A percentile compares a stretch with the other conserved stretches of the same genome.
Evolutionary conservation across 2,797 vertebrate genomes (phyloP).

Genomic region (Spondyliosoma cantharus): DNA sequence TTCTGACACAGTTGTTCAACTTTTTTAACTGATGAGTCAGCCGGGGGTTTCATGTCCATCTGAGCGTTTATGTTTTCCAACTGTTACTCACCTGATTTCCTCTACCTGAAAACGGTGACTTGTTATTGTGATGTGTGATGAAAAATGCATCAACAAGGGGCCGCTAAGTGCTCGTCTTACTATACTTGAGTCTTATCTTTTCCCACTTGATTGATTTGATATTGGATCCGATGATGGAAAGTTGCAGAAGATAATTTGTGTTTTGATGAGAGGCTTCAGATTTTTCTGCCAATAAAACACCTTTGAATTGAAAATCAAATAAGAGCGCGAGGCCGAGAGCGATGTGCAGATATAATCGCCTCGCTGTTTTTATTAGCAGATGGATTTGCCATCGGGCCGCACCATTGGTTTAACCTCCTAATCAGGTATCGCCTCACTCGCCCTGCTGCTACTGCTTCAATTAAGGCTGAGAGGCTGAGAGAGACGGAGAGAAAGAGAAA

Average conservation of each 20-base stretch:
- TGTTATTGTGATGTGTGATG: background rate
- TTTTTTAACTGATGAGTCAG: no score
- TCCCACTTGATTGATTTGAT: slow-evolving; percentile 40
- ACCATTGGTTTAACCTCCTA: slow-evolving; percentile 77
- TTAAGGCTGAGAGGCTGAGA: slow-evolving; percentile 62
- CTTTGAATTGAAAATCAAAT: slow-evolving; percentile 61
- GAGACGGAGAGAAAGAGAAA: slow-evolving; percentile 42
- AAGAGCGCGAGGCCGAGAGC: slow-evolving; percentile 12
- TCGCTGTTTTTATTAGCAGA: slow-evolving; percentile 78
- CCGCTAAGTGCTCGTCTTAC: background rate
- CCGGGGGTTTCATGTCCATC: no score
- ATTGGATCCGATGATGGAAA: slow-evolving; percentile 26
- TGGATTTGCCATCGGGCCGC: slow-evolving; percentile 78
- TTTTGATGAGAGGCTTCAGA: slow-evolving; percentile 43
- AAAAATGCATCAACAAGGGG: background rate
- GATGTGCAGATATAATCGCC: slow-evolving; percentile 69
- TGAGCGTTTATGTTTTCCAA: no score
- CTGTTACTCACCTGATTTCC: no score
- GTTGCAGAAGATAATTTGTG: slow-evolving; percentile 17
- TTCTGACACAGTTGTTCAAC: no score
- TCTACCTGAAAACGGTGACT: background rate
- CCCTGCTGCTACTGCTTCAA: slow-evolving; percentile 66
- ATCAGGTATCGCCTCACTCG: slow-evolving; percentile 75
- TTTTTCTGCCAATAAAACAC: slow-evolving; percentile 45
- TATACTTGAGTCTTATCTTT: slow-evolving; percentile 25